These are phyloP conservation scores for Macrobrachium nipponense DNA, from an alignment of 1,140 invertebrate species.

Conservation along the genomic window DNA sequence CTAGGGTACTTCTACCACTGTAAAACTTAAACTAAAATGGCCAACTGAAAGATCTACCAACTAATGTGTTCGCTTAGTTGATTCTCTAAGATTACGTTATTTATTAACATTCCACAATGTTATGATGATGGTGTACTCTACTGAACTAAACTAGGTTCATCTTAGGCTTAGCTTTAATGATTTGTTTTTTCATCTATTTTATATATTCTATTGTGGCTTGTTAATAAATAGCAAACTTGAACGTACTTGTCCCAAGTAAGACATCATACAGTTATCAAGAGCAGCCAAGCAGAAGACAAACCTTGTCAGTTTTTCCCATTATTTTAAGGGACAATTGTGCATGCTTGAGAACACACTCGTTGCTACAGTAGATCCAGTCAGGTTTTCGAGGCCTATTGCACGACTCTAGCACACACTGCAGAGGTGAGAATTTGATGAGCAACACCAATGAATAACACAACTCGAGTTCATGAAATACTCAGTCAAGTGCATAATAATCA, in stretches of 20 bases:
- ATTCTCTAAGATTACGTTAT: too few relatives aligned
- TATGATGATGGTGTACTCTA: too few relatives aligned
- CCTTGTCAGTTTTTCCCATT: conserved; percentile 42
- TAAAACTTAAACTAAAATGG: too few relatives aligned
- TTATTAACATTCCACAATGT: too few relatives aligned
- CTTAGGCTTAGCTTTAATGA: too few relatives aligned
- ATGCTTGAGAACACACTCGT: conserved; percentile 50
- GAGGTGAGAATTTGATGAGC: conserved; percentile 13
- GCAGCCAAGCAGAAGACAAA: conserved; percentile 36
- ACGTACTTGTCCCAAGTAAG: not conserved
- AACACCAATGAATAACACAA: not conserved
- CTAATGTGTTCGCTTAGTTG: too few relatives aligned
- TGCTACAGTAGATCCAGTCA: conserved; percentile 50
- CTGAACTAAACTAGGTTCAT: too few relatives aligned
- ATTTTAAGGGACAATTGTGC: conserved; percentile 51
- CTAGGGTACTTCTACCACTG: too few relatives aligned
- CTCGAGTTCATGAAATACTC: not conserved
- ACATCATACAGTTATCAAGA: not conserved
- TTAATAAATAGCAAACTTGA: not conserved
- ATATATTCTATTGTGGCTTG: not conserved
- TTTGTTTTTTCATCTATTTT: not conserved
- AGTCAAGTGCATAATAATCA: conserved; percentile 10
- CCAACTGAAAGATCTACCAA: too few relatives aligned
- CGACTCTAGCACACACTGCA: conserved; percentile 51
- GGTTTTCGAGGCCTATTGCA: conserved; percentile 42